A percentile compares a stretch with the other conserved stretches of the same genome.
phyloP scores from a whole-genome alignment of 1,140 invertebrate species.

The Druon quercuslanigerum region DNA sequence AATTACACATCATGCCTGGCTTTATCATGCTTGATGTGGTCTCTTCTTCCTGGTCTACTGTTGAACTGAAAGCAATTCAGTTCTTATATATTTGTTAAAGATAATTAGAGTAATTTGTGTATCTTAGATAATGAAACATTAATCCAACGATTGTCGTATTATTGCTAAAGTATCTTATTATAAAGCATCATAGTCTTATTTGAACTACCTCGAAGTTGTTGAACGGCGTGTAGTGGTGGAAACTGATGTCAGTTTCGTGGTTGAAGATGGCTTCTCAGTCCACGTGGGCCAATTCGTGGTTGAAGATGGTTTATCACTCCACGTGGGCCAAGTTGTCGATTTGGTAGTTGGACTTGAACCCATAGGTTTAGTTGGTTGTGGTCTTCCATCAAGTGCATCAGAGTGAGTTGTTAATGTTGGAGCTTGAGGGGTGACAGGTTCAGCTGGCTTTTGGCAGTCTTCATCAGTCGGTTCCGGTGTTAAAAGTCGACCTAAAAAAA shows the following conservation, averaged over 20 bases:
- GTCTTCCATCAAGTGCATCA: constrained; percentile 63
- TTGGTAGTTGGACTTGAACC: constrained; percentile 58
- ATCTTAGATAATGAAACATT: not conserved
- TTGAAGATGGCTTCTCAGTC: constrained; percentile 61
- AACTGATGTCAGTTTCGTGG: constrained; percentile 50
- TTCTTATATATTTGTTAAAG: constrained; percentile 36
- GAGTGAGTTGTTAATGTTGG: constrained; percentile 81
- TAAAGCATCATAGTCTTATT: constrained; percentile 3
- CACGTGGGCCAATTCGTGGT: constrained; percentile 62
- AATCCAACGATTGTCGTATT: not conserved
- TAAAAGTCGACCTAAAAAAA: constrained; percentile 73
- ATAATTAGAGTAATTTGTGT: not conserved
- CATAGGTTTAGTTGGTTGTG: constrained; percentile 68
- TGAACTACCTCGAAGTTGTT: constrained; percentile 42
- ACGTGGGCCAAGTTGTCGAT: constrained; percentile 68
- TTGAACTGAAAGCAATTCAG: constrained; percentile 60
- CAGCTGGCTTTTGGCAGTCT: constrained; percentile 80
- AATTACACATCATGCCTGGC: constrained; percentile 74
- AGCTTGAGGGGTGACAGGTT: constrained; percentile 82
- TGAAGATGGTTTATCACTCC: constrained; percentile 62
- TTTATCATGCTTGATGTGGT: constrained; percentile 26
- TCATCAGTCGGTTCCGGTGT: constrained; percentile 75
- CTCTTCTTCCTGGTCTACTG: constrained; percentile 36
- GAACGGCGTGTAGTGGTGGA: constrained; percentile 43
- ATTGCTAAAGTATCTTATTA: constrained; percentile 4